phyloP scores from a whole-genome alignment of 2,888 invertebrate species.

The Aporophyla lueneburgensis region DNA sequence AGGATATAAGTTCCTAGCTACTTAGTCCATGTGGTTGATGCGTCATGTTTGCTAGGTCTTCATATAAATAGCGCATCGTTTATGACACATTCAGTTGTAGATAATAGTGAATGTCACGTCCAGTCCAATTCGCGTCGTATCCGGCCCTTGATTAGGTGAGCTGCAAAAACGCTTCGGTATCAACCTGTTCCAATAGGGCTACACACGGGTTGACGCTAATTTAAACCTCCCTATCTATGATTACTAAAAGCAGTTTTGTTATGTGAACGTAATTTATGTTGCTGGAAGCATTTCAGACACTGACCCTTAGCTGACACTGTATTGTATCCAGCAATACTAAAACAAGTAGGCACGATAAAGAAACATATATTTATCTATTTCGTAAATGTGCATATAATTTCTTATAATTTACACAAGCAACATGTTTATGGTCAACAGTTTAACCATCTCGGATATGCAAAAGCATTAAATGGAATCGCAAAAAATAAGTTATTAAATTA shows the following conservation, averaged over 20 bases:
- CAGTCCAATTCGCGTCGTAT: not conserved
- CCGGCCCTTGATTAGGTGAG: conserved; percentile 22
- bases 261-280: too few relatives aligned
- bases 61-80: not conserved
- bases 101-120: conserved; percentile 15
- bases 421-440: too few relatives aligned
- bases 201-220: not conserved
- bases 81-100: not conserved
- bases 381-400: not conserved
- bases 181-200: too few relatives aligned
- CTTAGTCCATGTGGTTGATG: not conserved
- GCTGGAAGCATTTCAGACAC: not conserved
- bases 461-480: too few relatives aligned
- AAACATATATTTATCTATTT: not conserved
- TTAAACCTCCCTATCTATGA: not conserved
- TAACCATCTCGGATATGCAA: too few relatives aligned
- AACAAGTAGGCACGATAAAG: not conserved
- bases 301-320: not conserved
- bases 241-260: not conserved
- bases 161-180: not conserved
- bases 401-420: too few relatives aligned
- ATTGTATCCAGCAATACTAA: not conserved
- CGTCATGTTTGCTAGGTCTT: not conserved
- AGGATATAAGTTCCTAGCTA: too few relatives aligned
- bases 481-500: too few relatives aligned